phyloP scores from a whole-genome alignment of 2,888 invertebrate species.

The Isoperla grammatica region DNA sequence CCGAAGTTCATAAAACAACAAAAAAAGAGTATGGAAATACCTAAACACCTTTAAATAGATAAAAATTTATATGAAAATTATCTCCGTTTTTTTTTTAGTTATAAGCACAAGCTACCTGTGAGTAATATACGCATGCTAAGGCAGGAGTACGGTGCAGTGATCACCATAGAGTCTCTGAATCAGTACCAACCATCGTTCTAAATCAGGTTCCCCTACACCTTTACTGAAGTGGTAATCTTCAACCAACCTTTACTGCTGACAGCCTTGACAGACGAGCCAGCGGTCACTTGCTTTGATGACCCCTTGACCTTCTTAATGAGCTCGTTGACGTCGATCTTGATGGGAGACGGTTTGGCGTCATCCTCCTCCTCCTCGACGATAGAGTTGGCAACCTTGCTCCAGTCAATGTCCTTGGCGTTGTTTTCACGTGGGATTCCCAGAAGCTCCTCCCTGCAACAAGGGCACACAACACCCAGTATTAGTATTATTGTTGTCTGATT shows the following conservation, averaged over 20 bases:
- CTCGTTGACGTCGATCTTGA: slow-evolving; percentile 71
- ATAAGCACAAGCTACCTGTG: no score
- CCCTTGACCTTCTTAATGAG: slow-evolving; percentile 58
- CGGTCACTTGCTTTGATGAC: slow-evolving; percentile 49
- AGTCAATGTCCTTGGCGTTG: slow-evolving; percentile 79
- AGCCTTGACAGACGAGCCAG: slow-evolving; percentile 44
- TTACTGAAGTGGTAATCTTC: neutral
- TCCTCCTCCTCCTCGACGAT: slow-evolving; percentile 41
- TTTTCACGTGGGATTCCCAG: slow-evolving; percentile 77
- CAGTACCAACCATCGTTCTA: no score
- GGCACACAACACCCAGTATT: neutral
- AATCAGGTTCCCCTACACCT: no score
- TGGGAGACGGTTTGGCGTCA: slow-evolving; percentile 51
- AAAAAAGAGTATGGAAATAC: no score
- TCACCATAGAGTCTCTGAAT: no score
- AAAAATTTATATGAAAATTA: no score
- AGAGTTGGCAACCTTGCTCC: slow-evolving; percentile 70
- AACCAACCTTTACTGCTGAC: slow-evolving; percentile 59
- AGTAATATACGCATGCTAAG: no score
- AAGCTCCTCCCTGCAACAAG: slow-evolving; percentile 65
- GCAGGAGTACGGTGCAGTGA: no score
- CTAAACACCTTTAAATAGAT: no score
- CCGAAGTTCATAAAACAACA: no score
- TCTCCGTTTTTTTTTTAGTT: no score
- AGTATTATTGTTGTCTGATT: neutral